A percentile compares a stretch with the other conserved stretches of the same genome.
phyloP scores from a whole-genome alignment of 2,797 vertebrate species.

The Oceanodroma leucorhoa region DNA sequence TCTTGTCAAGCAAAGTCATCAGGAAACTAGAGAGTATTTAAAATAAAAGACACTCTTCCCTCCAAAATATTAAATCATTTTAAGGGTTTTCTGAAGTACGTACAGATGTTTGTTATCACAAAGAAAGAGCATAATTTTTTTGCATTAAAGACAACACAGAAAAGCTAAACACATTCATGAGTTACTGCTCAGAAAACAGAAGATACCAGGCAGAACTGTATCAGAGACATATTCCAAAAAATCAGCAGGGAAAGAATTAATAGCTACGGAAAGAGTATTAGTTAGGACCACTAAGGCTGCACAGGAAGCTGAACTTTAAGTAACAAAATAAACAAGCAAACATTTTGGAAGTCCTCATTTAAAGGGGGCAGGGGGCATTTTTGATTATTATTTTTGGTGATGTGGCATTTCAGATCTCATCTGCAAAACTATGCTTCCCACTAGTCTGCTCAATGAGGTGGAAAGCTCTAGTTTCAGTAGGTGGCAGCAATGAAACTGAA shows the following conservation, averaged over 20 bases:
- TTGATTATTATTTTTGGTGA: not conserved
- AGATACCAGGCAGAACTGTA: not conserved
- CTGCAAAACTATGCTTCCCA: not conserved
- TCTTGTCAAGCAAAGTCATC: not conserved
- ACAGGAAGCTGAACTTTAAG: not conserved
- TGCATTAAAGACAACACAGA: not conserved
- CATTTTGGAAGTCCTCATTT: not conserved
- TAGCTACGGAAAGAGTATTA: not conserved
- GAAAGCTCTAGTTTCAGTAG: not conserved
- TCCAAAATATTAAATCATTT: not conserved
- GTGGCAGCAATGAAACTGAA: not conserved
- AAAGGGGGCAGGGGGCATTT: fast-evolving
- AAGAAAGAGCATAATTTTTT: not conserved
- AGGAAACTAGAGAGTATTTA: not conserved
- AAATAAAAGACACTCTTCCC: not conserved
- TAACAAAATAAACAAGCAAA: not conserved
- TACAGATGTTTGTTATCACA: not conserved
- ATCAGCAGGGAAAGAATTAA: not conserved
- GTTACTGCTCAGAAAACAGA: not conserved
- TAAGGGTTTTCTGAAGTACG: not conserved
- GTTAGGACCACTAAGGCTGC: not conserved
- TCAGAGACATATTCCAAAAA: not conserved
- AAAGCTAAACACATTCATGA: not conserved
- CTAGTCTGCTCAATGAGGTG: not conserved
- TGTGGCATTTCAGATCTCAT: conserved; percentile 35